These are phyloP conservation scores for Leptarthrus brevirostris DNA, from an alignment of 2,888 invertebrate genomes.

Conservation along the genomic window DNA sequence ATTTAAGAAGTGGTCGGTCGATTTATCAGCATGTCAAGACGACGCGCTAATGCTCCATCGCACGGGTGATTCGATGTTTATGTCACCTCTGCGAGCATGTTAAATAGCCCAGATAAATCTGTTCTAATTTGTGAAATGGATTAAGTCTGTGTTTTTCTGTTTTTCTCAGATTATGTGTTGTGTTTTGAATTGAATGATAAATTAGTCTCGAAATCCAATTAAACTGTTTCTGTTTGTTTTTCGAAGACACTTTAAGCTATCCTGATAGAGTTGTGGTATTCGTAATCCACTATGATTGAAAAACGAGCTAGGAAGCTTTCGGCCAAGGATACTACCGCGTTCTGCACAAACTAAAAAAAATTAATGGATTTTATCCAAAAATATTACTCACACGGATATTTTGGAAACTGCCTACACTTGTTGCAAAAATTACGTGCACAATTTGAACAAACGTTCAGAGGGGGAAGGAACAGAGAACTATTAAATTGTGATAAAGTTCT, in stretches of 20 bases:
- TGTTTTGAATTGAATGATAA: too few relatives aligned
- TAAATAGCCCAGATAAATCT: conserved; percentile 12
- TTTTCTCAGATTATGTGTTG: neutral
- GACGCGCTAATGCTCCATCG: neutral
- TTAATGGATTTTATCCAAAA: too few relatives aligned
- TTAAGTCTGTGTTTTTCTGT: neutral
- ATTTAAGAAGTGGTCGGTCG: neutral
- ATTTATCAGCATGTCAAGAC: neutral
- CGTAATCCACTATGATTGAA: neutral
- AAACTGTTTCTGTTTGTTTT: neutral
- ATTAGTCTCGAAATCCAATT: neutral
- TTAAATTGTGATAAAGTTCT: too few relatives aligned
- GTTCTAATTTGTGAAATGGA: conserved; percentile 22
- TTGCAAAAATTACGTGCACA: too few relatives aligned
- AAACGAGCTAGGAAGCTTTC: neutral
- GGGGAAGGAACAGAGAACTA: too few relatives aligned
- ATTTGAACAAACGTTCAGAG: too few relatives aligned
- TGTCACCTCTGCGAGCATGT: conserved; percentile 16
- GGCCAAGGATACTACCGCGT: too few relatives aligned
- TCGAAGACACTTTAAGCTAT: neutral
- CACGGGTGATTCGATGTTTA: neutral
- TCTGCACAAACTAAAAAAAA: too few relatives aligned
- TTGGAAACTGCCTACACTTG: too few relatives aligned
- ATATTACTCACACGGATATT: too few relatives aligned
- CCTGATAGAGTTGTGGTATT: neutral